These are phyloP conservation scores for Ammodytes marinus DNA, from an alignment of 2,113 vertebrate species.

Conservation along the genomic window DNA sequence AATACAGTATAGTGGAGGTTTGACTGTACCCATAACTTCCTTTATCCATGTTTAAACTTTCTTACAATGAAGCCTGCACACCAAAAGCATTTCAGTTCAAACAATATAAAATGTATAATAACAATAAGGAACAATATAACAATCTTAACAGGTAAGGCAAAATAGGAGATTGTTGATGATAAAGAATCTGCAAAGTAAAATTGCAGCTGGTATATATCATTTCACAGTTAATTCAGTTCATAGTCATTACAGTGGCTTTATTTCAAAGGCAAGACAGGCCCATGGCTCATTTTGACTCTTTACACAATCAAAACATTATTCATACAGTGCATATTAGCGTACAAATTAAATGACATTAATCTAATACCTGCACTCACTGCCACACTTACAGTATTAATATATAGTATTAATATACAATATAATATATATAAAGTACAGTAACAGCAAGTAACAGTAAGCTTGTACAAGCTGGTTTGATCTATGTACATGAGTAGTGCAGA, in stretches of 20 bases:
- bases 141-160: not conserved
- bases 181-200: not conserved
- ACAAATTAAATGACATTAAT: too few species aligned
- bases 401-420: too few species aligned
- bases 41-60: not conserved
- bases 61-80: not conserved
- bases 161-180: not conserved
- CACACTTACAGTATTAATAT: too few species aligned
- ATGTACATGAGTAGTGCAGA: not conserved
- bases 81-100: not conserved
- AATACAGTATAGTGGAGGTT: not conserved
- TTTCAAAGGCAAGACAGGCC: too few species aligned
- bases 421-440: too few species aligned
- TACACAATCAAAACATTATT: too few species aligned
- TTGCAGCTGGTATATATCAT: not conserved
- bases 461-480: not conserved
- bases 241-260: too few species aligned
- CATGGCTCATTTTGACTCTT: too few species aligned
- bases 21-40: not conserved
- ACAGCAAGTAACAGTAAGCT: not conserved
- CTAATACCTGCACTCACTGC: too few species aligned
- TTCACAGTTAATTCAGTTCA: too few species aligned
- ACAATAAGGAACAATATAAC: not conserved
- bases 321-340: too few species aligned
- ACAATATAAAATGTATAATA: not conserved